Conservation (phyloP, 2,113 vertebrate genomes). For the Cynoglossus semilaevis region DNA sequence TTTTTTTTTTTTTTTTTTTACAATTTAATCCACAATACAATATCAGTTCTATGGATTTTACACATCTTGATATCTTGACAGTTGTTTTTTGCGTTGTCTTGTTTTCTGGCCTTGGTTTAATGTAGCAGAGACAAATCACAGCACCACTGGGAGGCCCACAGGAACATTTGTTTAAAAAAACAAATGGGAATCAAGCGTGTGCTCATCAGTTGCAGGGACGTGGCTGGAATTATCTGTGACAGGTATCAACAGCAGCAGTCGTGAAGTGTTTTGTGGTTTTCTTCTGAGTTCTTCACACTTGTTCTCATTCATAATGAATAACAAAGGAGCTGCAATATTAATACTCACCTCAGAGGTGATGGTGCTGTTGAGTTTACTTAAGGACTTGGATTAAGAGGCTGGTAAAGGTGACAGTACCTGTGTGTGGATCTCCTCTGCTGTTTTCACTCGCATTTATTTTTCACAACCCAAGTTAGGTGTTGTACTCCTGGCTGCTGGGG, state of each 20-base stretch:
- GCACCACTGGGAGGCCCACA: too few species aligned
- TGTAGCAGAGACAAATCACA: too few species aligned
- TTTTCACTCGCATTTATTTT: slow-evolving; percentile 43
- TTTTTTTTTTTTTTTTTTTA: too few species aligned
- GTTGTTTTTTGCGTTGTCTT: too few species aligned
- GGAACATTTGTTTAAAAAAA: too few species aligned
- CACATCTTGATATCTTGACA: too few species aligned
- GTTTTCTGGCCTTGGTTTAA: too few species aligned
- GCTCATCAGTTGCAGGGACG: too few species aligned
- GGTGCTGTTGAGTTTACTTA: slow-evolving; percentile 68
- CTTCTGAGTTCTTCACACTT: slow-evolving; percentile 71
- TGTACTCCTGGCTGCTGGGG: not conserved
- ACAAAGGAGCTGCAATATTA: slow-evolving; percentile 70
- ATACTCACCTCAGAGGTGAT: slow-evolving; percentile 57
- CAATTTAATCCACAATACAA: too few species aligned
- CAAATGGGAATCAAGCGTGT: too few species aligned
- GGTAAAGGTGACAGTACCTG: slow-evolving; percentile 52
- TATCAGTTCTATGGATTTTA: too few species aligned
- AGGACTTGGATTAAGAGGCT: slow-evolving; percentile 65
- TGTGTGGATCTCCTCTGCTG: slow-evolving; percentile 2
- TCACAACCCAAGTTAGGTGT: slow-evolving; percentile 16
- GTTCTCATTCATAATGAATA: slow-evolving; percentile 80
- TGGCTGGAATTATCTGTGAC: slow-evolving; percentile 57
- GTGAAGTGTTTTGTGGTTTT: slow-evolving; percentile 62
- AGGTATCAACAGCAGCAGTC: slow-evolving; percentile 57